Base-by-base conservation (phyloP, 2,888 invertebrate species). In the Aphidoletes aphidimyza region DNA sequence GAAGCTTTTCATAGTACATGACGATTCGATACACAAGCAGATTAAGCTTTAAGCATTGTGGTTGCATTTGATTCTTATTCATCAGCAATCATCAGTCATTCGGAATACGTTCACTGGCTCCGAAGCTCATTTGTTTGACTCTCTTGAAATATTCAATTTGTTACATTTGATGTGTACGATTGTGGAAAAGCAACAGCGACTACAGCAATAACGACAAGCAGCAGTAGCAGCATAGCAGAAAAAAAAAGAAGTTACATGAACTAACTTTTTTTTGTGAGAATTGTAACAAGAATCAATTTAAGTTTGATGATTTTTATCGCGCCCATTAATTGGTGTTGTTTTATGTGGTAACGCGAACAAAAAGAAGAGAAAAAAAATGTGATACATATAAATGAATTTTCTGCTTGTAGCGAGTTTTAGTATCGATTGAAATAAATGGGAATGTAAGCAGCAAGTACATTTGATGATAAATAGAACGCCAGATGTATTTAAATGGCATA, bases 1-100 rank as follows among this genome's bases (percentile, higher is more conserved):
- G 17, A 69, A 30, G 30, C 30, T 69, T 54, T 5, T 30, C 26
- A 3, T 8, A 3, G 69, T 69, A 30, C 30, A 30, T 69, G 69
- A 30, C 69, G 14, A 69, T 22, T 69, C 3, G 11, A 69, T 30
- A 69, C n/a, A n/a, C n/a, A n/a, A n/a, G n/a, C n/a, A n/a, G n/a
- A n/a, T n/a, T n/a, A n/a, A n/a, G n/a, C n/a, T n/a, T n/a, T n/a
- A n/a, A n/a, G n/a, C n/a, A n/a, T n/a, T n/a, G n/a, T 69, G 69
- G 69, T 69, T 34, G 34, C 69, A 69, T 69, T 69, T 69, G 30
- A 69, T 69, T 69, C 69, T 6, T 30, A 11, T 2, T 34, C 69
- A 22, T 37, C 37, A 81, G 36, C 81, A 81, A 2, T 81, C 81
- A 37, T 81, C 81, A 81, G 81, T 81, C 81, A 81, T 81, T 81